Percentiles rank a stretch among this genome's conserved stretches.
Conservation (phyloP, 37 sponge, comb jelly and placozoan genomes). For the Lycopodina hypogea region DNA sequence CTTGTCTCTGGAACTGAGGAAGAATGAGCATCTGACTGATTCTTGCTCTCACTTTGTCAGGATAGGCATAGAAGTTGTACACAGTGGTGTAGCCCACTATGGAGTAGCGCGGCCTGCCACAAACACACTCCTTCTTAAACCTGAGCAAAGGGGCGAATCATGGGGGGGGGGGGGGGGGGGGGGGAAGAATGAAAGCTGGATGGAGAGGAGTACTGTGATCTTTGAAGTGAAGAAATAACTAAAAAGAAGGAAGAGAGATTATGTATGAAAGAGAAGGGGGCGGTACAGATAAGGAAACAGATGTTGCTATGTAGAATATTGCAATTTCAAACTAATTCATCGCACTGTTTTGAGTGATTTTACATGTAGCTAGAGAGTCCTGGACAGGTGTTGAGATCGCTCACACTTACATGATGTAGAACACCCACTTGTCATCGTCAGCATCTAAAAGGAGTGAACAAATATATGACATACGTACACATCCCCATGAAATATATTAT, state of each 20-base stretch:
- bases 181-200: neutral
- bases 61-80: constrained; percentile 87
- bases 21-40: constrained; percentile 91
- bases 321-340: too few species aligned
- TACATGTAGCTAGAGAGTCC: too few species aligned
- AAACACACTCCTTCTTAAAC: neutral
- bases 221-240: too few species aligned
- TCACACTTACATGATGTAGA: constrained; percentile 69
- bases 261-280: neutral
- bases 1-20: constrained; percentile 85
- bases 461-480: too few species aligned
- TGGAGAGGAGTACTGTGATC: neutral
- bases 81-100: constrained; percentile 82
- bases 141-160: neutral
- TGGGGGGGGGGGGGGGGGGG: too few species aligned
- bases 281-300: neutral
- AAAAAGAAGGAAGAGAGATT: neutral
- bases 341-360: too few species aligned
- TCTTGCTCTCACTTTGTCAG: constrained; percentile 80
- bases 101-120: constrained; percentile 26
- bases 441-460: constrained; percentile 61
- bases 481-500: too few species aligned
- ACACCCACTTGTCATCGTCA: constrained; percentile 84
- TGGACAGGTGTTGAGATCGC: too few species aligned
- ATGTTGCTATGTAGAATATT: too few species aligned